phyloP scores from a whole-genome alignment of 2,113 vertebrate genomes.

The Neolamprologus variostigma region DNA sequence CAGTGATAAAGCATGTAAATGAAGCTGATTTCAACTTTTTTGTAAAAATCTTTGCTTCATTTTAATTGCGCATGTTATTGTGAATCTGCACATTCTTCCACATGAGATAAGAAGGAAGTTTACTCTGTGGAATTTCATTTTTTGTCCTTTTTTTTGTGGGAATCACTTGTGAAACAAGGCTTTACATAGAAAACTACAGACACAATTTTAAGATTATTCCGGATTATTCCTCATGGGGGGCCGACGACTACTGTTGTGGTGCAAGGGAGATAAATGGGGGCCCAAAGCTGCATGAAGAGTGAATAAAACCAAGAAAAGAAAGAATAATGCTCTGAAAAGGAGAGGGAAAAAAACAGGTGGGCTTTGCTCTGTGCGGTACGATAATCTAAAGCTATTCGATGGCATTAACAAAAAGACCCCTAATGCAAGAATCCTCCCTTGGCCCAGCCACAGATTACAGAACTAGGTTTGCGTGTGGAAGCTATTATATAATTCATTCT shows the following conservation, averaged over 20 bases:
- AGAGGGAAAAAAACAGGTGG: constrained; percentile 32
- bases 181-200: not conserved
- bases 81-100: not conserved
- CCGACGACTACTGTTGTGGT: accelerated
- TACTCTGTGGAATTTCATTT: not conserved
- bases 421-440: constrained; percentile 64
- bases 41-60: not conserved
- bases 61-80: not conserved
- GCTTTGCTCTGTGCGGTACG: not conserved
- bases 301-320: not conserved
- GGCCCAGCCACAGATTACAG: constrained; percentile 65
- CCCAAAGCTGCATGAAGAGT: not conserved
- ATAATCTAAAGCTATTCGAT: constrained; percentile 62
- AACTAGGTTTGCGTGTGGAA: constrained; percentile 56
- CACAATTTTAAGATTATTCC: constrained; percentile 16
- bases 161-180: not conserved
- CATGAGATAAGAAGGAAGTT: not conserved
- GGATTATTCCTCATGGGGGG: not conserved
- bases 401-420: constrained; percentile 46
- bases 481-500: constrained; percentile 70
- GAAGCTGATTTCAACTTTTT: not conserved
- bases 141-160: not conserved
- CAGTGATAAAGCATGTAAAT: not conserved
- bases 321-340: not conserved
- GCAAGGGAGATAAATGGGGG: not conserved